Conservation (phyloP, 2,797 vertebrate species). For the Myotis myotis region DNA sequence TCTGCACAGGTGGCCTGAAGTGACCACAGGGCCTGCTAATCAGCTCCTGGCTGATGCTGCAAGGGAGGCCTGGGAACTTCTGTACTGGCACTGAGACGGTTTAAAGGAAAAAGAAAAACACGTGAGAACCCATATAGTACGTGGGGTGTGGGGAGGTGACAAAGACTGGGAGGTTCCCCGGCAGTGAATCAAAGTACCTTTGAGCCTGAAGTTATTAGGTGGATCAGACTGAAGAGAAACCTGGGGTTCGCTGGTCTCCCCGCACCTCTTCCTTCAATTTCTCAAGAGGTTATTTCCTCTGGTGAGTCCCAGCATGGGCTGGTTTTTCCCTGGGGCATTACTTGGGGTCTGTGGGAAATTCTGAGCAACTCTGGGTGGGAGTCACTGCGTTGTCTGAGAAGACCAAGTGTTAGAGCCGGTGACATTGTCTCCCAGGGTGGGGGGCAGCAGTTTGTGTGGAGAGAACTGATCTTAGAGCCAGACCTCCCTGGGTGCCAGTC, state of each 20-base stretch:
- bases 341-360: background rate
- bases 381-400: background rate
- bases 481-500: background rate
- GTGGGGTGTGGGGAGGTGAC: background rate
- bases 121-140: background rate
- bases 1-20: background rate
- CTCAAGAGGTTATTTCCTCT: background rate
- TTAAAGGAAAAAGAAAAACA: background rate
- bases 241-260: background rate
- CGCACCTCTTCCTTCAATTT: background rate
- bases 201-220: background rate
- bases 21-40: rapidly evolving
- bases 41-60: background rate
- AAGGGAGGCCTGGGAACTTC: background rate
- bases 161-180: background rate
- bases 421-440: background rate
- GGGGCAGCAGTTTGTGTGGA: background rate
- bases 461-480: background rate
- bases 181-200: background rate
- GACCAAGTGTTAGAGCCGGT: background rate
- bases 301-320: background rate
- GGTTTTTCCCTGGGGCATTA: background rate
- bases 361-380: background rate
- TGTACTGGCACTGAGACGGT: background rate
- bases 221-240: background rate